A percentile compares a stretch with the other conserved stretches of the same genome.
These are phyloP conservation scores for Piezodorus guildinii DNA, from an alignment of 1,140 invertebrate species.

Conservation along the genomic window DNA sequence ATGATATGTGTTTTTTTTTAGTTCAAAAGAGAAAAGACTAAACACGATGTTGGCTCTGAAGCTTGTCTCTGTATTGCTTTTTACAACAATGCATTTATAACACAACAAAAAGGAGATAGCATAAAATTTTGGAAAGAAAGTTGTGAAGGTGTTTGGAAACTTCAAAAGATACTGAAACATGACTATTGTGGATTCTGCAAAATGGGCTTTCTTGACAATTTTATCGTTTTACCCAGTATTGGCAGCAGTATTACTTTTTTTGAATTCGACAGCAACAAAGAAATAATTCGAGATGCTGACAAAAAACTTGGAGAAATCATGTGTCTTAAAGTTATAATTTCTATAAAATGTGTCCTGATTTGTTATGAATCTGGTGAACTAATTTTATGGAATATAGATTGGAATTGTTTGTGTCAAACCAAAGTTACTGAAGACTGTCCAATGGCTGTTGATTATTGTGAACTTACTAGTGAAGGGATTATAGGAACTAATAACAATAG, in stretches of 20 bases:
- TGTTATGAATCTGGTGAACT: slow-evolving; percentile 55
- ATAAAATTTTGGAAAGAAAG: slow-evolving; percentile 49
- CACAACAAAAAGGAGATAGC: slow-evolving; percentile 55
- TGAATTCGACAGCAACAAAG: slow-evolving; percentile 42
- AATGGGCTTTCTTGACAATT: slow-evolving; percentile 46
- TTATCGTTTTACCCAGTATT: slow-evolving; percentile 49
- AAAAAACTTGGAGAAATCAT: slow-evolving; percentile 46
- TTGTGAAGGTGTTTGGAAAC: slow-evolving; percentile 44
- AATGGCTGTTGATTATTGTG: slow-evolving; percentile 54
- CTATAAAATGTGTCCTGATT: slow-evolving; percentile 42
- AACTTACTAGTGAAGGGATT: slow-evolving; percentile 46
- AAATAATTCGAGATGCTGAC: slow-evolving; percentile 32
- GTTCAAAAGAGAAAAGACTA: background rate
- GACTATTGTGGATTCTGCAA: slow-evolving; percentile 53
- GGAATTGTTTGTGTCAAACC: slow-evolving; percentile 37
- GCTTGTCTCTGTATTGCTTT: slow-evolving; percentile 14
- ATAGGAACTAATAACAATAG: slow-evolving; percentile 48
- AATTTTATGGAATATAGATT: slow-evolving; percentile 50
- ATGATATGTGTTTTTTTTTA: background rate
- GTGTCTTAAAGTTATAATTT: slow-evolving; percentile 46
- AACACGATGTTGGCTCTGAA: background rate
- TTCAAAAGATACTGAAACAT: slow-evolving; percentile 40
- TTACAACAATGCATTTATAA: slow-evolving; percentile 40
- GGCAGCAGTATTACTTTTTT: slow-evolving; percentile 47
- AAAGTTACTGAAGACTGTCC: slow-evolving; percentile 47